Evolutionary conservation across 2,113 vertebrate genomes (phyloP).

Genomic region (Fulmarus glacialis): DNA sequence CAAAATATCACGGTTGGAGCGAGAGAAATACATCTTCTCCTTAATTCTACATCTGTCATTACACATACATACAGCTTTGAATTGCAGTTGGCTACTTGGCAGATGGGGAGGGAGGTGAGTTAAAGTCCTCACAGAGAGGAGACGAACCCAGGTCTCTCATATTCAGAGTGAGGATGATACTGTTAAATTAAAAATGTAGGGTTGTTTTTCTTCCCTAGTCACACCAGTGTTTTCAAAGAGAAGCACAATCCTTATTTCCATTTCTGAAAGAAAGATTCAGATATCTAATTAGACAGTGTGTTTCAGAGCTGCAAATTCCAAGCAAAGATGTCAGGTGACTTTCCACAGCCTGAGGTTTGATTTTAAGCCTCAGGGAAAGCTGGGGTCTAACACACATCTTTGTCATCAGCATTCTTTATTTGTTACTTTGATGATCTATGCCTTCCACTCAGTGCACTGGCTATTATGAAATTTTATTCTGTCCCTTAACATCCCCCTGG

Average conservation of each 20-base stretch:
- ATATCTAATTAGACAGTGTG: neutral
- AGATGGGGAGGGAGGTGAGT: neutral
- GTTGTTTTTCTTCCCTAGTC: neutral
- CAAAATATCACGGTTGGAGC: neutral
- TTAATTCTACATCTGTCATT: neutral
- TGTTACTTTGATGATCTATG: neutral
- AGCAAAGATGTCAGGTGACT: neutral
- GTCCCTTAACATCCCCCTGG: neutral
- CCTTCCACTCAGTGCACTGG: neutral
- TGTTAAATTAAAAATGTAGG: neutral
- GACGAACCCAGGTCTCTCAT: neutral
- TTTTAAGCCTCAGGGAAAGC: neutral
- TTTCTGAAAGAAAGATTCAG: neutral
- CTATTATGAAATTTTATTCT: neutral
- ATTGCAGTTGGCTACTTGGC: neutral
- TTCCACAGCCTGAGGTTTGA: neutral
- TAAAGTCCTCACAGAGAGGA: neutral
- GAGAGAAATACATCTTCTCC: neutral
- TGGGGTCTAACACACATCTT: neutral
- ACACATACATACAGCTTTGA: neutral
- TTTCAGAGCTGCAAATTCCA: neutral
- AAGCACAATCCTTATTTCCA: neutral
- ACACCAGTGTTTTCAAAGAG: neutral
- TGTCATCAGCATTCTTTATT: neutral
- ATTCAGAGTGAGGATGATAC: fast-evolving